Evolutionary conservation across 2,797 vertebrate species (phyloP).

Genomic region (Crenuchus spilurus): DNA sequence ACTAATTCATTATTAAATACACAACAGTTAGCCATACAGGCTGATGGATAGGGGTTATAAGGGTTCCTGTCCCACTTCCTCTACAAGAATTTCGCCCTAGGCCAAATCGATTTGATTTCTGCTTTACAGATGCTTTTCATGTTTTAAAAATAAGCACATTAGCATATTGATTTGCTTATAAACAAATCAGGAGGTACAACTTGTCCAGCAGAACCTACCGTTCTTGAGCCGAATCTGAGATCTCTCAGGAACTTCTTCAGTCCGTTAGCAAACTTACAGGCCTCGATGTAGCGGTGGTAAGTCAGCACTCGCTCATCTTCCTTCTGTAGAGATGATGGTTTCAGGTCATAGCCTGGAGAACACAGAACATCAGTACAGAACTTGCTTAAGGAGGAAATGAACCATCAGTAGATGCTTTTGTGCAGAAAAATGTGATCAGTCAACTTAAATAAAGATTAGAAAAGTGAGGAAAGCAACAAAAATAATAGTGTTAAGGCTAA

Average conservation of each 20-base stretch:
- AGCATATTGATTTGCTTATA: neutral
- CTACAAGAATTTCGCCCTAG: too few species aligned
- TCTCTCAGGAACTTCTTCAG: constrained; percentile 76
- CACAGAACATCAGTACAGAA: constrained; percentile 10
- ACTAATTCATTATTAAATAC: too few species aligned
- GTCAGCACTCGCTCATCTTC: constrained; percentile 61
- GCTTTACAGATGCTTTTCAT: neutral
- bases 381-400: too few species aligned
- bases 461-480: too few species aligned
- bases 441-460: too few species aligned
- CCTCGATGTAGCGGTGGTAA: constrained; percentile 85
- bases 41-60: too few species aligned
- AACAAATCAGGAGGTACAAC: neutral
- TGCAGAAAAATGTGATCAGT: too few species aligned
- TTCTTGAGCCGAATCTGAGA: constrained; percentile 66
- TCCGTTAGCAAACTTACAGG: constrained; percentile 85
- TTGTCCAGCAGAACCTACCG: constrained; percentile 53
- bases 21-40: too few species aligned
- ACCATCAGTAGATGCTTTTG: too few species aligned
- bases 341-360: constrained; percentile 79
- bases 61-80: too few species aligned
- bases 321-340: constrained; percentile 57
- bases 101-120: too few species aligned
- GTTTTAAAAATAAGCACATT: neutral
- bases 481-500: too few species aligned